Conservation (phyloP, 2,113 vertebrate genomes). For the Sarotherodon lohbergeri region DNA sequence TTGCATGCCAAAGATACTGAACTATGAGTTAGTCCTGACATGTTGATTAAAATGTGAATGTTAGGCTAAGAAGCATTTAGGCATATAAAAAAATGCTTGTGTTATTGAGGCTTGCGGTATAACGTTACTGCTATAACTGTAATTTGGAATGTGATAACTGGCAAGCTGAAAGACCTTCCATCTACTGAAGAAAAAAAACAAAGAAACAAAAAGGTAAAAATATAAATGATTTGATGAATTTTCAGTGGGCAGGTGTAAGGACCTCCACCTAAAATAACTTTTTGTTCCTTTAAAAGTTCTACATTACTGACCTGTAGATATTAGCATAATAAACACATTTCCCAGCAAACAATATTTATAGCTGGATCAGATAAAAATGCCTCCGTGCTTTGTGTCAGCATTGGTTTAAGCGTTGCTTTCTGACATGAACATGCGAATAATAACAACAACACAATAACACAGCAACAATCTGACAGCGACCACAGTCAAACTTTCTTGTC, state of each 20-base stretch:
- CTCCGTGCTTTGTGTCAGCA: background rate
- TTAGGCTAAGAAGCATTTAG: background rate
- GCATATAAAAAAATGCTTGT: background rate
- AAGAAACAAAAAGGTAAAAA: background rate
- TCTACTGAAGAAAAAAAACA: background rate
- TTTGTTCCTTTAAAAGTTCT: background rate
- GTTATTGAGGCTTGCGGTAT: background rate
- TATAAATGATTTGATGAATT: background rate
- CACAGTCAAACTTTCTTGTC: conserved; percentile 14
- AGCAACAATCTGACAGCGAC: background rate
- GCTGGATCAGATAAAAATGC: background rate
- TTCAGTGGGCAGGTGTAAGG: no score
- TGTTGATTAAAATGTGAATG: background rate
- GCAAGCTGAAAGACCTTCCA: background rate
- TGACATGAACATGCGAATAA: background rate
- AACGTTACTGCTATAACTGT: background rate
- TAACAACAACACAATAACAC: background rate
- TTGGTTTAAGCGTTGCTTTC: background rate
- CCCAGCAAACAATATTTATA: background rate
- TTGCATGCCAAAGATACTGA: background rate
- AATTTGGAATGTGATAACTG: background rate
- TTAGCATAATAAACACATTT: background rate
- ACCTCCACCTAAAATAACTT: background rate
- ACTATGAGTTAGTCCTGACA: background rate
- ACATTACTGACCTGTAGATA: background rate